Percentiles rank a stretch among this genome's conserved stretches.
phyloP scores from a whole-genome alignment of 2,888 invertebrate genomes.

The Neuroscelio doddi region DNA sequence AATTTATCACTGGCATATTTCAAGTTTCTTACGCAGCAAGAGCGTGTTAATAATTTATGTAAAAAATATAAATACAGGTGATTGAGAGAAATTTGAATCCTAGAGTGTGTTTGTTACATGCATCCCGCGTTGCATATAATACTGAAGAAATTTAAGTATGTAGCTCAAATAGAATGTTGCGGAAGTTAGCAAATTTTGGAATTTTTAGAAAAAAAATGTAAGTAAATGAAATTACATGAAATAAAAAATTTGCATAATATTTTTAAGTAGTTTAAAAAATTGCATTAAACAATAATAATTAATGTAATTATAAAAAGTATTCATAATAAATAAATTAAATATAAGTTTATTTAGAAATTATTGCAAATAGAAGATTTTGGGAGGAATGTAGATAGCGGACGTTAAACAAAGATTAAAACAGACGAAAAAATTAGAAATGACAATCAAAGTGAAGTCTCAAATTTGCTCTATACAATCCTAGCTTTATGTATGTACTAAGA shows the following conservation, averaged over 20 bases:
- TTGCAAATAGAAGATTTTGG: background rate
- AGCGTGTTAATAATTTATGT: conserved; percentile 47
- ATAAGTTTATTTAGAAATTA: conserved; percentile 2
- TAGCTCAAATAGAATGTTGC: conserved; percentile 25
- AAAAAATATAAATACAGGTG: conserved; percentile 59
- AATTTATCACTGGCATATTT: conserved; percentile 25
- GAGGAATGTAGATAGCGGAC: conserved; percentile 7
- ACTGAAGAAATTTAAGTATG: conserved; percentile 25
- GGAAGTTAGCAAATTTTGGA: conserved; percentile 19
- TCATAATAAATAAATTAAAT: no score
- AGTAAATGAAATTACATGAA: no score
- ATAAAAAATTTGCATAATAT: no score
- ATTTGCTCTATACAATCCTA: conserved; percentile 55
- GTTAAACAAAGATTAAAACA: conserved; percentile 32
- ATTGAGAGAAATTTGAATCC: conserved; percentile 66
- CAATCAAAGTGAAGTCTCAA: no score
- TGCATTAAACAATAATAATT: no score
- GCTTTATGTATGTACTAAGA: conserved; percentile 49
- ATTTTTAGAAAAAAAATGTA: no score
- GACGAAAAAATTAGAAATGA: conserved; percentile 39
- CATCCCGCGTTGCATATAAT: conserved; percentile 56
- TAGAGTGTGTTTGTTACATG: conserved; percentile 69
- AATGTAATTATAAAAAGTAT: no score
- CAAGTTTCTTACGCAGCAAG: conserved; percentile 47
- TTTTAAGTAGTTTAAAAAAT: no score